A percentile compares a stretch with the other conserved stretches of the same genome.
Evolutionary conservation across 2,113 vertebrate genomes (phyloP).

Genomic region (Nettapus auritus): DNA sequence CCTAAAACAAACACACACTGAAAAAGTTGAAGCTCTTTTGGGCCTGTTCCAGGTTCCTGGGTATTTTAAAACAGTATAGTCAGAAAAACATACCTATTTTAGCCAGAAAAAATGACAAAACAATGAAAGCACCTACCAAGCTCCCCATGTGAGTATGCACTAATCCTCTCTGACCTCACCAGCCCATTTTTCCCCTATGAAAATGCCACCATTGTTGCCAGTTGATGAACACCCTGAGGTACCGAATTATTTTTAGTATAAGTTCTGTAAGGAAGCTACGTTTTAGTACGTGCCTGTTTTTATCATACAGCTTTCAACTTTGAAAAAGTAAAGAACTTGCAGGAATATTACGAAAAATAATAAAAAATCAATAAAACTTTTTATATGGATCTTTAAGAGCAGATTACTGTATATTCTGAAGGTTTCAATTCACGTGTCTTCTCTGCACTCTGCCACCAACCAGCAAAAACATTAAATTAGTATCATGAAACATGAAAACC

Average conservation of each 20-base stretch:
- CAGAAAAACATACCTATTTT: background rate
- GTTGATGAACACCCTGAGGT: constrained; percentile 33
- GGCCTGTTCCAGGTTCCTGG: background rate
- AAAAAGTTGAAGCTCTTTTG: background rate
- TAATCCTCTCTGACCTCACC: constrained; percentile 26
- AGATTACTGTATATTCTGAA: background rate
- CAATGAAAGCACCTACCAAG: background rate
- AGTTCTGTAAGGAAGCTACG: constrained; percentile 6
- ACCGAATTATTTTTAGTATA: constrained; percentile 53
- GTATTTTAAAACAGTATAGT: background rate
- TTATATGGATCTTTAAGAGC: background rate
- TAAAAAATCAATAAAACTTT: constrained; percentile 19
- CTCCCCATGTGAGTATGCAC: background rate
- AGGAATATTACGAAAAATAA: constrained; percentile 13
- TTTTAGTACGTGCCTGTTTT: constrained; percentile 10
- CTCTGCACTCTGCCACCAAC: background rate
- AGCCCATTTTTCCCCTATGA: background rate
- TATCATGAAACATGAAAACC: background rate
- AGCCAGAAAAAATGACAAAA: background rate
- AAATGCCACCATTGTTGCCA: background rate
- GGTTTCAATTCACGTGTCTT: background rate
- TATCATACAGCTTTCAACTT: constrained; percentile 8
- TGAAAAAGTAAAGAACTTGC: constrained; percentile 33
- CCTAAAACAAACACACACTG: background rate
- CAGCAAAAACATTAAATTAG: constrained; percentile 15